Evolutionary conservation across 2,888 invertebrate species (phyloP), one percentile per base, ranked within the genome.

Genomic region (Malthinus seriepunctatus): DNA sequence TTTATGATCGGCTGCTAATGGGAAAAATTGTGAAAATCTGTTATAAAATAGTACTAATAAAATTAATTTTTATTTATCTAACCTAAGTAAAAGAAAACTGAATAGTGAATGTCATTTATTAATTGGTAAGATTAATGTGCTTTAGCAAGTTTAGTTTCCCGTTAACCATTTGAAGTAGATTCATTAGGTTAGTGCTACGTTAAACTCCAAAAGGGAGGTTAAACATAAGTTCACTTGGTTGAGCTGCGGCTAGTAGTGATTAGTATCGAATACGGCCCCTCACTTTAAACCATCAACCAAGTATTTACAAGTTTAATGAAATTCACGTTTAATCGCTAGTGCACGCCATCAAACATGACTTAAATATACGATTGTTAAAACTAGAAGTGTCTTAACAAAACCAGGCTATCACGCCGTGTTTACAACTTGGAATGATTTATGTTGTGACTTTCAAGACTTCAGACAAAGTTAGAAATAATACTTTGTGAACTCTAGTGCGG

Each of bases 131-230:
- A 23, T 23, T 23, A 23, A 23, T 23, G 2, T 23, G 23, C 5
- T 23, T 23, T 3, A 23, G 23, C 2, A 23, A 42, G 39, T 42
- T 42, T n/a, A n/a, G 39, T 15, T 15, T n/a, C 33, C 23, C 39
- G 54, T 48, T 54, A 56, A 54, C 54, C 38, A 48, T 54, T 31
- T 54, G 32, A 54, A 54, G 50, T 50, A 56, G 62, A 62, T 63
- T 63, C 59, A 56, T 57, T 58, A 62, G 59, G 54, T 62, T 62
- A 51, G 62, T 56, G 61, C 56, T 53, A 51, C 53, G 55, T 63
- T 63, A 57, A 61, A 60, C 59, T 62, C 57, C 60, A 63, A 63
- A 63, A 60, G 62, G 60, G 56, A 62, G 61, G 53, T 62, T 60
- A 54, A 52, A 51, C 59, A 60, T 55, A 60, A 60, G 51, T 62